Evolutionary conservation across 2,888 invertebrate genomes (phyloP), one percentile per base, ranked within the genome.

Genomic region (Drosophila lacicola): DNA sequence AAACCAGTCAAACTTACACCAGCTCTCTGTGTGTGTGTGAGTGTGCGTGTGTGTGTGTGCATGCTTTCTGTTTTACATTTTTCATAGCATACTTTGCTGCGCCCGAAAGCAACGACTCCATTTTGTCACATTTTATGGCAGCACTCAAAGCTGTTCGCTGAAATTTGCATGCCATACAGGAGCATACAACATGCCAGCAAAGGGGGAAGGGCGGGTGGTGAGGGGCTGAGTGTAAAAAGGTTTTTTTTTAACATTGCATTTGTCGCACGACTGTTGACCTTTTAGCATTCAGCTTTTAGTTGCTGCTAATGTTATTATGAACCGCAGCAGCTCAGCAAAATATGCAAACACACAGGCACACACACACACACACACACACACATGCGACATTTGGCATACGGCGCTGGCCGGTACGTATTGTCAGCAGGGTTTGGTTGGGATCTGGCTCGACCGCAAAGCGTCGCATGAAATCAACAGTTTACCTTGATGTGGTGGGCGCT

Each of bases 381-480:
- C 29, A 29, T 29, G 14, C 19, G 36, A 54, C 39, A 49, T 29
- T 47, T 37, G 17, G 13, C 39, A 49, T 41, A 46, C 21, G 21
- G 5, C 29, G 6, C 29, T 39, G 37, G 25, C 25, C 17, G 17
- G 62, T 41, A 2, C 21, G 34, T 45, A 58, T 64, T 70, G 80
- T 70, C 74, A 44, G 69, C 62, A 56, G 61, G 51, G 54, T 25
- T 42, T 37, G 42, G 19, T 34, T 2, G 17, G 37, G 41, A 41
- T 37, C 49, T 50, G 46, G n/a, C 34, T 42, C 74, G 54, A 70
- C 63, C 84, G 66, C 82, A 71, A 56, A 55, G 19, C 51, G 69
- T 66, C 80, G 74, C 82, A 50, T 55, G 71, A 78, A 75, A 88
- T 88, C 89, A 85, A 88, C 88, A 88, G 85, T 85, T 85, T 85